A percentile compares a stretch with the other conserved stretches of the same genome.
Evolutionary conservation across 2,888 invertebrate species (phyloP).

Genomic region (Resseliella maxima): DNA sequence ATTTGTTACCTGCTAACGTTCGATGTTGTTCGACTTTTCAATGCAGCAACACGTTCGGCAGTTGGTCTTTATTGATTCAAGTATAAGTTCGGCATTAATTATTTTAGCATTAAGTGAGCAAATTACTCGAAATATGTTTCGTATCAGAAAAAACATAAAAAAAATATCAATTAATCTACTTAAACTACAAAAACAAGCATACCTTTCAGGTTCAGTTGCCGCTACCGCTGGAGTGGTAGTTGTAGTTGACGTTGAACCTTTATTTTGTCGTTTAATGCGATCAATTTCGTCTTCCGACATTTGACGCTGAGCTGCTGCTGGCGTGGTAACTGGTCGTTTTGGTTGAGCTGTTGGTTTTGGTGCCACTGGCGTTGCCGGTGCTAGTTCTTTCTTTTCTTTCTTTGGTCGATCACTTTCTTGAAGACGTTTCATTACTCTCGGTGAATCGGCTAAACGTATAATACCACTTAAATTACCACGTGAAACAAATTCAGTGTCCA

Average conservation of each 20-base stretch:
- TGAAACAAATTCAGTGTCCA: constrained; percentile 91
- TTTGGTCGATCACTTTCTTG: constrained; percentile 81
- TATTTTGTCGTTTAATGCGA: constrained; percentile 87
- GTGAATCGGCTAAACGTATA: constrained; percentile 86
- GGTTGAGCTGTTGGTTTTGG: constrained; percentile 69
- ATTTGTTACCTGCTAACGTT: constrained; percentile 57
- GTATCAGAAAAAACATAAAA: background rate
- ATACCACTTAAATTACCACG: constrained; percentile 89
- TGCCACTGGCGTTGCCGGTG: constrained; percentile 70
- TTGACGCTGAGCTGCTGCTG: constrained; percentile 78
- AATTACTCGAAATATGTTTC: too few relatives aligned
- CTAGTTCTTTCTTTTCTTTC: constrained; percentile 80
- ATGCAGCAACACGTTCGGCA: constrained; percentile 68
- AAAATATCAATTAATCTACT: background rate
- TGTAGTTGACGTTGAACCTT: constrained; percentile 73
- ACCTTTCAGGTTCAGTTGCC: constrained; percentile 70
- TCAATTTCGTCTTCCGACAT: constrained; percentile 90
- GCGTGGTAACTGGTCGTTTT: constrained; percentile 67
- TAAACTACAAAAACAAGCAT: background rate
- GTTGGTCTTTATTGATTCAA: constrained; percentile 65
- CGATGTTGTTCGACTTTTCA: constrained; percentile 62
- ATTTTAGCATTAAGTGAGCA: background rate
- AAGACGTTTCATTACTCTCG: constrained; percentile 88
- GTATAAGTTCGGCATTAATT: background rate
- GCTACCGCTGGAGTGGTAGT: constrained; percentile 66